Base-by-base conservation (phyloP, 1,140 invertebrate genomes). In the Orchesella cincta region DNA sequence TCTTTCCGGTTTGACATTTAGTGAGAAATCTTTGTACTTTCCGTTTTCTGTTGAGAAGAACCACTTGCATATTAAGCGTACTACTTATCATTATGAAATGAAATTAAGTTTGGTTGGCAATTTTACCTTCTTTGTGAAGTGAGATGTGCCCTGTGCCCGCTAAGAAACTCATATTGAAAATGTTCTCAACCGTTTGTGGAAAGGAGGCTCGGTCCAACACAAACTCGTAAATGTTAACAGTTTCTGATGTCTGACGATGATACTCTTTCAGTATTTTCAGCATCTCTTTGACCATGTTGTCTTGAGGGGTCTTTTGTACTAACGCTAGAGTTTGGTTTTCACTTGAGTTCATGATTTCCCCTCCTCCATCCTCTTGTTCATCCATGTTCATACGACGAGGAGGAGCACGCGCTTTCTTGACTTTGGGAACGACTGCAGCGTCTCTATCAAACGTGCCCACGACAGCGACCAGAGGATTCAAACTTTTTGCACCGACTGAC, bases 371-470 rank as follows among this genome's bases (percentile, higher is more conserved):
- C 20, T 46, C 33, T 28, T n/a, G 20, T 46, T 35, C 35, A 5
- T 26, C 71, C 33, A 46, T 29, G 33, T 8, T 46, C 2, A 76
- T 74, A 71, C 76, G 74, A 1, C 76, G 28, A 0, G 62, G 34
- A 0, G 75, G 29, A 12, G 64, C 79, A 3, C 79, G 39, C 18
- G 23, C 57, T 46, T 82, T 82, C 57, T 80, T 80, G 16, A 74
- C 74, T 51, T 80, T 82, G 3, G 73, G 76, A 23, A 26, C 57
- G 1, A 35, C 2, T 28, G 77, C 28, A 20, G 52, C n/a, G 0
- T 79, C 57, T 46, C 74, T 35, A 46, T 82, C 81, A 70, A 80
- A 82, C 0, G 77, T 36, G 26, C 79, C 81, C 14, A 80, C 71
- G 16, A 81, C 26, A 3, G 75, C 62, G 8, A 67, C 46, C 0